Evolutionary conservation across 2,888 invertebrate species (phyloP).

Genomic region (Heliconius cydno): DNA sequence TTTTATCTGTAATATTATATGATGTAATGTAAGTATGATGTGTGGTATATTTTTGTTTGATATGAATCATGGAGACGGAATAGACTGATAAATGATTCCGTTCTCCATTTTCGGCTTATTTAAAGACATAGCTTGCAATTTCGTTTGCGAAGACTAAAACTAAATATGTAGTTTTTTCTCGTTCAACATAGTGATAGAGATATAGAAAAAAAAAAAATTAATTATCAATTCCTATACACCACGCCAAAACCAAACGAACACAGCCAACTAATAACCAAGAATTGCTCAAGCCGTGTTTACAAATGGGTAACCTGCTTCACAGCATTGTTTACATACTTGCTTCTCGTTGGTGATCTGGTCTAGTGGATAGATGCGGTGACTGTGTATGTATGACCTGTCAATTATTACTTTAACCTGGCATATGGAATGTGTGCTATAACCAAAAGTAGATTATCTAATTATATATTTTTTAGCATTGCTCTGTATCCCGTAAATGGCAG

Average conservation of each 20-base stretch:
- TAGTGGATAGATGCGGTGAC: background rate
- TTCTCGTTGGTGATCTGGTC: constrained; percentile 19
- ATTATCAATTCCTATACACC: background rate
- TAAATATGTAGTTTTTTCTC: too few relatives aligned
- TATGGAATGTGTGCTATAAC: background rate
- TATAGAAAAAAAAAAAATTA: background rate
- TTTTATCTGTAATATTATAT: background rate
- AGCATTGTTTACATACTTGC: constrained; percentile 57
- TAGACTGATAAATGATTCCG: too few relatives aligned
- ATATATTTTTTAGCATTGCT: too few relatives aligned
- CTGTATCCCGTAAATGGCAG: too few relatives aligned
- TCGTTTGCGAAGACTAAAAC: too few relatives aligned
- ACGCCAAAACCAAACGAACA: background rate
- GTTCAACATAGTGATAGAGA: background rate
- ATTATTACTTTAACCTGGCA: background rate
- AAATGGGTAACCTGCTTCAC: constrained; percentile 68
- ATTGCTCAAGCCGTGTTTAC: constrained; percentile 41
- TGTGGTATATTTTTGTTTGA: too few relatives aligned
- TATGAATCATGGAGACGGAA: too few relatives aligned
- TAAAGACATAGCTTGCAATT: too few relatives aligned
- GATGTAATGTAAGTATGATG: too few relatives aligned
- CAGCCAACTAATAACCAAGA: constrained; percentile 1
- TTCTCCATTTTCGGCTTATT: too few relatives aligned
- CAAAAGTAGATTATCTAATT: background rate
- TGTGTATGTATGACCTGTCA: constrained; percentile 1